These are phyloP conservation scores for Pseudomugil gertrudae DNA, from an alignment of 2,797 vertebrate species.

Conservation along the genomic window DNA sequence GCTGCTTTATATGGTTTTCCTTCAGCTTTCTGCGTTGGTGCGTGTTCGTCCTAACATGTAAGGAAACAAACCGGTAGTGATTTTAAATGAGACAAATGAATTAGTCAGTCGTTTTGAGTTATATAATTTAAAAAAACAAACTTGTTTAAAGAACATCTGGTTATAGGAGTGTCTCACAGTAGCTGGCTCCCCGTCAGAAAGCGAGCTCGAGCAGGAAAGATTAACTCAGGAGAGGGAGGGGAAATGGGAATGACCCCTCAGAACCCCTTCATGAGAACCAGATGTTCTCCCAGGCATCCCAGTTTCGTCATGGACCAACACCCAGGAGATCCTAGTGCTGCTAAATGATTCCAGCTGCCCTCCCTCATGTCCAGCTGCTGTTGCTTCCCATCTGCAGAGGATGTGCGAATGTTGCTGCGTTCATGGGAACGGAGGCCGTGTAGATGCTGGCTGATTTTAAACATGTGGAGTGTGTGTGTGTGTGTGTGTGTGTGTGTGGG, in stretches of 20 bases:
- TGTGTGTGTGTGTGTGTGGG: too few relatives aligned
- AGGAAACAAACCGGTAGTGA: neutral
- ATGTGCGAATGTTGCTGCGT: neutral
- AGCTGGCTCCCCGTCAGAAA: constrained; percentile 45
- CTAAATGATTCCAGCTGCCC: constrained; percentile 41
- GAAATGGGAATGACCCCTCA: constrained; percentile 56
- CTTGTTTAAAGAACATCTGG: constrained; percentile 23
- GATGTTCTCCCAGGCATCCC: constrained; percentile 70
- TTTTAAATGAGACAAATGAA: too few relatives aligned
- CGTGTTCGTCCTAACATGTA: neutral
- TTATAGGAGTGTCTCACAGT: constrained; percentile 33
- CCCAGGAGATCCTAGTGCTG: constrained; percentile 41
- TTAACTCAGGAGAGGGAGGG: constrained; percentile 7
- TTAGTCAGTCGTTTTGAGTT: too few relatives aligned
- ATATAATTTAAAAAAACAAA: neutral
- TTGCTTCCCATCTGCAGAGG: constrained; percentile 26
- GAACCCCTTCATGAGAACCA: constrained; percentile 68
- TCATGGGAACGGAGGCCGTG: constrained; percentile 25
- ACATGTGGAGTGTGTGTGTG: too few relatives aligned
- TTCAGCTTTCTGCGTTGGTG: neutral
- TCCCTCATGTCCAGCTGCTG: constrained; percentile 56
- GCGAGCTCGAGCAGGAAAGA: neutral
- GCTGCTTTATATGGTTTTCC: neutral
- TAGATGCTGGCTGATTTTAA: too few relatives aligned
- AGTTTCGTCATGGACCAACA: constrained; percentile 45